Percentiles rank a stretch among this genome's conserved stretches.
These are phyloP conservation scores for Gobio gobio DNA, from an alignment of 2,113 vertebrate genomes.

Conservation along the genomic window DNA sequence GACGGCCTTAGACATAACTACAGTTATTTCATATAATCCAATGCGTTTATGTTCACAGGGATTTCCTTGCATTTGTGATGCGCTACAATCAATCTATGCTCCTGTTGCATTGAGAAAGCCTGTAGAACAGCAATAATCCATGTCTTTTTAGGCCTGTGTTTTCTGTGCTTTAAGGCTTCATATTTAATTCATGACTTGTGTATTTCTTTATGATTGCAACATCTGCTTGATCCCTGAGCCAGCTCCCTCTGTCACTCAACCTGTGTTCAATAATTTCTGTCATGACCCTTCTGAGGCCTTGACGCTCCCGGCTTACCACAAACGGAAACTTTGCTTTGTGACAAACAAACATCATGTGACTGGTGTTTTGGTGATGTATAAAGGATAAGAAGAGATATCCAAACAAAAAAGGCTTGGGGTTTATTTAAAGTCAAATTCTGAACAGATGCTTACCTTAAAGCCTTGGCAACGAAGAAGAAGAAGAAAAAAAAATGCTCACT, in stretches of 20 bases:
- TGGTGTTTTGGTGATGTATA: not conserved
- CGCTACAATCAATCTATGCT: not conserved
- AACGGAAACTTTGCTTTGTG: slow-evolving; percentile 65
- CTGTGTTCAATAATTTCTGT: slow-evolving; percentile 77
- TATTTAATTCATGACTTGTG: slow-evolving; percentile 77
- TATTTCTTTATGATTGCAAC: slow-evolving; percentile 80
- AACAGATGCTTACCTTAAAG: not conserved
- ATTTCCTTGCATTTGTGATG: not conserved
- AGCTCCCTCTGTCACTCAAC: slow-evolving; percentile 73
- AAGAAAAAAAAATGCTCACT: no score
- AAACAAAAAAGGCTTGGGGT: not conserved
- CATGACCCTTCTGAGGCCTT: slow-evolving; percentile 70
- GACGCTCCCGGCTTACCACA: slow-evolving; percentile 67
- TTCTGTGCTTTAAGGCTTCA: slow-evolving; percentile 64
- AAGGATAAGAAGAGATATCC: not conserved
- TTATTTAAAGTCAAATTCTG: not conserved
- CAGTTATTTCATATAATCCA: slow-evolving; percentile 55
- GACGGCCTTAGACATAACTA: slow-evolving; percentile 51
- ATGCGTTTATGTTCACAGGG: not conserved
- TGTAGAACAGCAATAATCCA: slow-evolving; percentile 26
- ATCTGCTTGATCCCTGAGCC: slow-evolving; percentile 77
- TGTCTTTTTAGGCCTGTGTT: slow-evolving; percentile 49
- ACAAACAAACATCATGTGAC: slow-evolving; percentile 62
- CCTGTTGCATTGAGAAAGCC: not conserved
- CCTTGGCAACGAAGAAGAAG: not conserved